phyloP scores from a whole-genome alignment of 2,113 vertebrate species.

The Larimichthys crocea region DNA sequence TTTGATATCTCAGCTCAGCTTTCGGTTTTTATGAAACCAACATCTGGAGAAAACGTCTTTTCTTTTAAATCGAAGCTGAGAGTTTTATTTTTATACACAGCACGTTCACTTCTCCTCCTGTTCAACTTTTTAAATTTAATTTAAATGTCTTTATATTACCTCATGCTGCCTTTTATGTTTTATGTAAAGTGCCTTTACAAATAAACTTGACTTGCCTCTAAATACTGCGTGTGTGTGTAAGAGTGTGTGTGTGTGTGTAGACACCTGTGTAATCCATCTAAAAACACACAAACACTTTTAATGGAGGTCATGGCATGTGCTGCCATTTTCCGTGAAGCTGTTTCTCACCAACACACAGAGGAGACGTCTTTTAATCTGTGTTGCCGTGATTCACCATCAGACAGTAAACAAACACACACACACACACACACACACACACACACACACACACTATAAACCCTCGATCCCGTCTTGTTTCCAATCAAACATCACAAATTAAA shows the following conservation, averaged over 20 bases:
- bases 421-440: neutral
- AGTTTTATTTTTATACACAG: no score
- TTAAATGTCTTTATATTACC: no score
- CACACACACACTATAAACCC: neutral
- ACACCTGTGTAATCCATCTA: neutral
- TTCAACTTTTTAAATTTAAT: no score
- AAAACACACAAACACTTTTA: slow-evolving; percentile 30
- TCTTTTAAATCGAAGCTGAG: no score
- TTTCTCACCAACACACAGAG: slow-evolving; percentile 1
- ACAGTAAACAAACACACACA: neutral
- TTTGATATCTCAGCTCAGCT: no score
- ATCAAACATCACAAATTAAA: neutral
- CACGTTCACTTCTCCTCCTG: no score
- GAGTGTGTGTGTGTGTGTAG: neutral
- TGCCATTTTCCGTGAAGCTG: slow-evolving; percentile 22
- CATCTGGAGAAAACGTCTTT: no score
- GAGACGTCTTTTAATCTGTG: neutral
- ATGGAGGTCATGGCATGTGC: slow-evolving; percentile 23
- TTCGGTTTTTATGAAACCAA: no score
- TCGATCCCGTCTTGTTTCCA: neutral
- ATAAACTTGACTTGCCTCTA: neutral
- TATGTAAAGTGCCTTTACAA: no score
- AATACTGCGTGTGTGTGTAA: neutral
- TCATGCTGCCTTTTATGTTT: no score
- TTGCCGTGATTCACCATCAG: neutral